A percentile compares a stretch with the other conserved stretches of the same genome.
Evolutionary conservation across 92 coral and sea anemone species (phyloP).

Genomic region (Epizoanthus stellaris): DNA sequence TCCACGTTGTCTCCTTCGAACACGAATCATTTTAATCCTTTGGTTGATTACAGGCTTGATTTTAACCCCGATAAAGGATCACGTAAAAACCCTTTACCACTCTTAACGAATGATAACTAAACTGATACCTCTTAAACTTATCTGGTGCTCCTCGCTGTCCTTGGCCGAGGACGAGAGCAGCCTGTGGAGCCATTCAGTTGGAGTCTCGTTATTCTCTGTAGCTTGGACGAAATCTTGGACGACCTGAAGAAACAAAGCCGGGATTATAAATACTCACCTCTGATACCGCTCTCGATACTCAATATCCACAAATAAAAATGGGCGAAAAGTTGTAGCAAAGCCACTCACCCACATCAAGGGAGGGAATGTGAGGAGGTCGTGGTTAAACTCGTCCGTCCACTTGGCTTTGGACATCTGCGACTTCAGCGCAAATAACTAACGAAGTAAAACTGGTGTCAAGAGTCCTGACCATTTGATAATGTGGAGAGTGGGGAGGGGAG

Average conservation of each 20-base stretch:
- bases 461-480: no score
- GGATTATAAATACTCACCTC: no score
- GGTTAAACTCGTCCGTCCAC: constrained; percentile 78
- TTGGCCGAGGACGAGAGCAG: constrained; percentile 65
- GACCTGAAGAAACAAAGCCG: constrained; percentile 40
- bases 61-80: no score
- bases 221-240: constrained; percentile 73
- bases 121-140: constrained; percentile 64
- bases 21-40: no score
- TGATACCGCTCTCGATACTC: no score
- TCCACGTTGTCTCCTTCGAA: no score
- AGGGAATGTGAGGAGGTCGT: constrained; percentile 66
- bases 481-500: no score
- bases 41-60: no score
- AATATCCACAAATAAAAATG: background rate
- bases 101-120: background rate
- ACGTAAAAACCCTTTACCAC: no score
- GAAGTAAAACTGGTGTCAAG: background rate
- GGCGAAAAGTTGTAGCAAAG: background rate
- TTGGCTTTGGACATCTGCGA: constrained; percentile 81
- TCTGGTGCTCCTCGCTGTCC: constrained; percentile 70
- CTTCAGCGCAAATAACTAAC: constrained; percentile 72
- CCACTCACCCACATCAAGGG: constrained; percentile 68
- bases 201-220: constrained; percentile 65
- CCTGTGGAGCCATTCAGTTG: constrained; percentile 65